Percentiles rank a stretch among this genome's conserved stretches.
Evolutionary conservation across 2,888 invertebrate genomes (phyloP).

Genomic region (Nasonovia ribisnigri): DNA sequence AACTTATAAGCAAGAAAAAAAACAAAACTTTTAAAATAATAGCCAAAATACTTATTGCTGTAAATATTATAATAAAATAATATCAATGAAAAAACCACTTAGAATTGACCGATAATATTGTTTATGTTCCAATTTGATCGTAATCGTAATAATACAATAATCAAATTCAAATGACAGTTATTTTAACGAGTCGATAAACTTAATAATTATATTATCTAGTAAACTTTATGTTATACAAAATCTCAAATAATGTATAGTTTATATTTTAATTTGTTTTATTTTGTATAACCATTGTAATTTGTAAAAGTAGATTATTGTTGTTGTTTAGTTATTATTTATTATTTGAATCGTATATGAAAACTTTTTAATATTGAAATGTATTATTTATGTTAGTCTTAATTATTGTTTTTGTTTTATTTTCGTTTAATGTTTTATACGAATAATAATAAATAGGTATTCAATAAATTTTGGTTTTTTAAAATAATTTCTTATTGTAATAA

Average conservation of each 20-base stretch:
- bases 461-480: background rate
- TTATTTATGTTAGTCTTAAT: background rate
- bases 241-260: background rate
- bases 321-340: background rate
- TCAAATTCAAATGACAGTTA: background rate
- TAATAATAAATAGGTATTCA: no score
- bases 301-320: background rate
- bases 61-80: background rate
- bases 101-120: background rate
- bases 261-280: background rate
- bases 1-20: background rate
- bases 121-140: background rate
- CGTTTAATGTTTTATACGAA: no score
- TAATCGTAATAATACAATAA: background rate
- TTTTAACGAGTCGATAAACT: background rate
- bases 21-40: background rate
- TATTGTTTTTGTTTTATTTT: background rate
- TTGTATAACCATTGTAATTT: background rate
- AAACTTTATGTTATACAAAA: background rate
- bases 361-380: background rate
- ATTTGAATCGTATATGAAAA: background rate
- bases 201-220: background rate
- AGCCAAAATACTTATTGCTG: background rate
- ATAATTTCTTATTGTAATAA: background rate
- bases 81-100: background rate